phyloP scores from a whole-genome alignment of 2,113 vertebrate genomes.

The Clarias macrocephalus region DNA sequence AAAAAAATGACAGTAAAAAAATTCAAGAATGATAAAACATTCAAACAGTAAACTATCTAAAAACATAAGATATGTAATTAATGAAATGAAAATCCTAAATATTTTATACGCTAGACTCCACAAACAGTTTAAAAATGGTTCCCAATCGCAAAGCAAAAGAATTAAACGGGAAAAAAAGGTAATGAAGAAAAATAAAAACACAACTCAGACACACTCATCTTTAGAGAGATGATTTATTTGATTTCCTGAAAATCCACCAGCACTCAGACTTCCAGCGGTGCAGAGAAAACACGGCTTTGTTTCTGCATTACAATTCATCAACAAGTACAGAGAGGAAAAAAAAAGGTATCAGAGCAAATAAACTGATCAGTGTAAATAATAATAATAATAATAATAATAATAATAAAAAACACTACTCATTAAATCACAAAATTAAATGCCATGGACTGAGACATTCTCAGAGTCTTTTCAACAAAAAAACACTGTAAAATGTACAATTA shows the following conservation, averaged over 20 bases:
- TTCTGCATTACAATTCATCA: background rate
- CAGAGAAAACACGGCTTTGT: background rate
- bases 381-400: too few species aligned
- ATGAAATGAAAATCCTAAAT: background rate
- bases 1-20: background rate
- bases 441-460: background rate
- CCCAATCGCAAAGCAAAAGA: background rate
- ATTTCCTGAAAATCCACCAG: background rate
- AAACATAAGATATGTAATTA: background rate
- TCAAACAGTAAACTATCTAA: background rate
- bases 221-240: background rate
- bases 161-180: background rate
- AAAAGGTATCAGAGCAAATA: background rate
- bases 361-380: background rate
- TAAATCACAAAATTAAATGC: background rate
- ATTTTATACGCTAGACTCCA: background rate
- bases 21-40: background rate
- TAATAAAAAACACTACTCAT: background rate
- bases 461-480: background rate
- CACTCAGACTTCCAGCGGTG: background rate
- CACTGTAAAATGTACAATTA: background rate
- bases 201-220: background rate
- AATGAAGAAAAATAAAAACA: background rate
- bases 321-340: background rate
- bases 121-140: too few species aligned